These are phyloP conservation scores for Drosophila kurseongensis DNA, from an alignment of 1,140 invertebrate species.

Conservation along the genomic window DNA sequence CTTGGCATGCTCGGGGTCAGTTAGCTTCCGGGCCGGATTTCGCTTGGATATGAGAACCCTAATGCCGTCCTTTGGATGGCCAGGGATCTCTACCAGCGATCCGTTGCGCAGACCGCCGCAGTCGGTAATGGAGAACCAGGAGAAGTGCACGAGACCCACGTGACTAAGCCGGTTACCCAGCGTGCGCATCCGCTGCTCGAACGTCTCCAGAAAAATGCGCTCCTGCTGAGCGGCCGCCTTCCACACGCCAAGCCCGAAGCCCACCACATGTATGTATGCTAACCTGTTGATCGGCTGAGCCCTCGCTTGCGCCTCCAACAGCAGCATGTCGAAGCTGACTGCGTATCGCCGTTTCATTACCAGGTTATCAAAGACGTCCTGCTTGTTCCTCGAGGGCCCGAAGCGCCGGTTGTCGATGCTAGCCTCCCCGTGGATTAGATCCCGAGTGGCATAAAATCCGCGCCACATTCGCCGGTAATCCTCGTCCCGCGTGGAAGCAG, in stretches of 20 bases:
- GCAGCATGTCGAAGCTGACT: conserved; percentile 71
- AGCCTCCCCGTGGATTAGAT: conserved; percentile 49
- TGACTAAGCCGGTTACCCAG: conserved; percentile 50
- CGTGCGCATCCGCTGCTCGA: conserved; percentile 70
- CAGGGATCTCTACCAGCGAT: conserved; percentile 29
- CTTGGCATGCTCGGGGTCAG: conserved; percentile 20
- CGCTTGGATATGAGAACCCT: conserved; percentile 65
- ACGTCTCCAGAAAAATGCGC: conserved; percentile 78
- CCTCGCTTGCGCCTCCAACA: conserved; percentile 65
- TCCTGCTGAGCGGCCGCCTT: conserved; percentile 75
- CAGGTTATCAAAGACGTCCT: conserved; percentile 74
- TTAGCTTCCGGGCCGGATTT: conserved; percentile 69
- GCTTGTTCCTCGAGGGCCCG: conserved; percentile 49
- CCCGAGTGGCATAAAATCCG: conserved; percentile 59
- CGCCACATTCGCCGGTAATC: conserved; percentile 70
- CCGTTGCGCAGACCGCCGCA: conserved; percentile 59
- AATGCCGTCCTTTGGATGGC: conserved; percentile 70
- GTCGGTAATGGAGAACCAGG: conserved; percentile 66
- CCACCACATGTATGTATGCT: conserved; percentile 80
- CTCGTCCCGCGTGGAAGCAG: conserved; percentile 19
- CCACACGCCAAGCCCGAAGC: conserved; percentile 80
- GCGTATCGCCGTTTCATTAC: conserved; percentile 79
- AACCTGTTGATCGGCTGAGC: conserved; percentile 31
- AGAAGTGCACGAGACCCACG: conserved; percentile 77
- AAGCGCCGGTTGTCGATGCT: conserved; percentile 57